Base-by-base conservation (phyloP, 2,113 vertebrate species). In the Cephalopterus ornatus region DNA sequence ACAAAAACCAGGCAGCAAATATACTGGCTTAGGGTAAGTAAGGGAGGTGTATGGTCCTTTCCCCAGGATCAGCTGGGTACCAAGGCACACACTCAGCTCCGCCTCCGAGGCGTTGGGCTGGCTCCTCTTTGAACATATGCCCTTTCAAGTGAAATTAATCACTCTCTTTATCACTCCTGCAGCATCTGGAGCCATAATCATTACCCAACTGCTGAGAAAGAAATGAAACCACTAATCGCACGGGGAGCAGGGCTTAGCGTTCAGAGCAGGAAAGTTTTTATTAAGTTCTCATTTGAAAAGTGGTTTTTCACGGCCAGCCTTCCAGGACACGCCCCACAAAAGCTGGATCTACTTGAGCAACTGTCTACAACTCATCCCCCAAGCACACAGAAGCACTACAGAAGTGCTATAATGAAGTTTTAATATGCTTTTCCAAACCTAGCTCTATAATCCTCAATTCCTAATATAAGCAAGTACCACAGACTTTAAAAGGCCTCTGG, bases 131-230 rank as follows among this genome's bases (percentile, higher is more conserved):
- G 98, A 99, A 98, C 98, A 98, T 97, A 97, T 95, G 97, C 97
- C 98, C 98, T 98, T 99, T 99, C 98, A 98, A 99, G 98, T 98
- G 98, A 98, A 99, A 99, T 99, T 99, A 99, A 99, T 99, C 99
- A 99, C 98, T 98, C 98, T 98, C 98, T 99, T 98, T 99, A 99
- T 99, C 99, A 98, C 98, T 98, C 97, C 97, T 94, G 95, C 98
- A 98, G 98, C 98, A 98, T 98, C 98, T 98, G 98, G 97, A 98
- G 97, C 97, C 95, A 96, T 98, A 98, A 98, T 98, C 98, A 99
- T 99, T 99, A 98, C 98, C 98, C 98, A 97, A 98, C 98, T 98
- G 98, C 98, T 98, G 98, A 98, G 99, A 98, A 98, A 98, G 98
- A 98, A 99, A 99, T 99, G 98, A 99, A 99, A 98, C 98, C 97